Evolutionary conservation across 2,888 invertebrate species (phyloP).

Genomic region (Syritta pipiens): DNA sequence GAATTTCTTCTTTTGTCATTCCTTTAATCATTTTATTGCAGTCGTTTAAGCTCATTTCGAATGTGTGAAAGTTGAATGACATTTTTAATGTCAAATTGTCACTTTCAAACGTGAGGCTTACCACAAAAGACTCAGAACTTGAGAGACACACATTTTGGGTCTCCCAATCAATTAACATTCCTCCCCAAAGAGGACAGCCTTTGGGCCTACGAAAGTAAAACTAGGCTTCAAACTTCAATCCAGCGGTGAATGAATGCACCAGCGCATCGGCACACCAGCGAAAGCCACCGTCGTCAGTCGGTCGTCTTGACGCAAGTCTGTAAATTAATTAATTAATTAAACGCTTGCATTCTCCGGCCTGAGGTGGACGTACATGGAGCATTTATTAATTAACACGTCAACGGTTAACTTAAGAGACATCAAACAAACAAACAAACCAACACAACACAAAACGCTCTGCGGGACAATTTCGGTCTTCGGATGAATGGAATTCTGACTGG

Average conservation of each 20-base stretch:
- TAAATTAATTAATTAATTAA: slow-evolving; percentile 55
- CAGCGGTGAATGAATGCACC: slow-evolving; percentile 4
- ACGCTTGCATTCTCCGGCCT: slow-evolving; percentile 28
- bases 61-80: too few relatives aligned
- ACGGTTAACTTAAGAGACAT: slow-evolving; percentile 40
- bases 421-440: slow-evolving; percentile 20
- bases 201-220: slow-evolving; percentile 43
- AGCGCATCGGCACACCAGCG: neutral
- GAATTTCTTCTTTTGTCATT: too few relatives aligned
- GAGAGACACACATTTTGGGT: too few relatives aligned
- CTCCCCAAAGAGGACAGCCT: too few relatives aligned
- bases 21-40: too few relatives aligned
- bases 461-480: neutral
- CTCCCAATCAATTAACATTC: too few relatives aligned
- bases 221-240: neutral
- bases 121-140: too few relatives aligned
- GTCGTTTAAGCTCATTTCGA: too few relatives aligned
- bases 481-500: slow-evolving; percentile 48
- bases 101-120: too few relatives aligned
- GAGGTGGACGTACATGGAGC: slow-evolving; percentile 51
- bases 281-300: too few relatives aligned
- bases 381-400: slow-evolving; percentile 56
- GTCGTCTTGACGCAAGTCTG: slow-evolving; percentile 40
- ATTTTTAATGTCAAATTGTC: too few relatives aligned
- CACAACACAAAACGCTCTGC: neutral